Evolutionary conservation across 1,140 invertebrate genomes (phyloP).

Genomic region (Drusus annulatus): DNA sequence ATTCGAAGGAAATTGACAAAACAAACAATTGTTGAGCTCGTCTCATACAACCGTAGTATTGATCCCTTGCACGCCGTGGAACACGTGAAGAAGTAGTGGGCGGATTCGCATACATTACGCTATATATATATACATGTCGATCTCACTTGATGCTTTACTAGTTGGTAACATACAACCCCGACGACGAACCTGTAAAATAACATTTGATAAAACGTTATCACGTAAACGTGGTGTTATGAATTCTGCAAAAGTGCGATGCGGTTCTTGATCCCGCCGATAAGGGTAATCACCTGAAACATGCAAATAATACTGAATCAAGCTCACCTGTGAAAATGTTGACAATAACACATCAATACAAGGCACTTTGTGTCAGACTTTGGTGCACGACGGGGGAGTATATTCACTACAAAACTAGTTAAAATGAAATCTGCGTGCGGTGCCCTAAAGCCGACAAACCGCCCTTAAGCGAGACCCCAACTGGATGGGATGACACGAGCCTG

Average conservation of each 20-base stretch:
- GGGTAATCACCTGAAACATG: neutral
- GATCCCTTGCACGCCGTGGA: neutral
- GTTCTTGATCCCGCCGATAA: neutral
- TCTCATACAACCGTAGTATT: neutral
- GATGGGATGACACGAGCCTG: neutral
- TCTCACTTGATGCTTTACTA: too few relatives aligned
- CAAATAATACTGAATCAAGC: neutral
- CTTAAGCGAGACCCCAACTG: constrained; percentile 30
- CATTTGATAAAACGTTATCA: too few relatives aligned
- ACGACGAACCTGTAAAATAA: too few relatives aligned
- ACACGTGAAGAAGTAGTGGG: constrained; percentile 6
- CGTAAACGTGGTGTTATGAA: too few relatives aligned
- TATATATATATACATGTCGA: too few relatives aligned
- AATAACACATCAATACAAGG: constrained; percentile 46
- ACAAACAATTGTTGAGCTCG: constrained; percentile 29
- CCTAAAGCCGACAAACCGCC: constrained; percentile 15
- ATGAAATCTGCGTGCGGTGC: constrained; percentile 10
- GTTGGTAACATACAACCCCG: too few relatives aligned
- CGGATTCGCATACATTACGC: neutral
- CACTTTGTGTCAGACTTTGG: constrained; percentile 48
- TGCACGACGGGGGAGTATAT: constrained; percentile 11
- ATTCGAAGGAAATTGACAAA: constrained; percentile 2
- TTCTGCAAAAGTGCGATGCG: too few relatives aligned
- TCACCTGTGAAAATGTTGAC: constrained; percentile 41
- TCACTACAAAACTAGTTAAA: constrained; percentile 48